phyloP scores from a whole-genome alignment of 2,888 invertebrate genomes.

The Piscicola geometra region DNA sequence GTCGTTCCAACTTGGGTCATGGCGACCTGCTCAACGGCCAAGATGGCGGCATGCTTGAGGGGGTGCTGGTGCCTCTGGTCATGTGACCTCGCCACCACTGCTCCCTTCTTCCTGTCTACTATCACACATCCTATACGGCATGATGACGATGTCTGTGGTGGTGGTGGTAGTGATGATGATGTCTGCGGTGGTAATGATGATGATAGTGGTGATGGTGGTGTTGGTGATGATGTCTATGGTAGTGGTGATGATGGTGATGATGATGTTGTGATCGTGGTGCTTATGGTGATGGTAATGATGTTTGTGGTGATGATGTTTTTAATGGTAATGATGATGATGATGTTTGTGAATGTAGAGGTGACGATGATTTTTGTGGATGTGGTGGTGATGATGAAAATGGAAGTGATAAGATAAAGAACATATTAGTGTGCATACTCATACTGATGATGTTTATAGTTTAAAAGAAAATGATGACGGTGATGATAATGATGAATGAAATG shows the following conservation, averaged over 20 bases:
- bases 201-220: conserved; percentile 13
- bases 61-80: conserved; percentile 61
- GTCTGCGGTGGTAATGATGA: conserved; percentile 11
- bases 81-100: conserved; percentile 68
- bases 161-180: conserved; percentile 6
- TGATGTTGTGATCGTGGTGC: not conserved
- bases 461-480: not conserved
- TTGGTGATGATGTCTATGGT: not conserved
- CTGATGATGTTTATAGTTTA: too few species aligned
- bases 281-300: not conserved
- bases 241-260: not conserved
- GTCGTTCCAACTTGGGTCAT: not conserved
- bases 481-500: not conserved
- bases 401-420: too few species aligned
- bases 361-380: too few species aligned
- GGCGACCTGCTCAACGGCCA: conserved; percentile 76
- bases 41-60: conserved; percentile 76
- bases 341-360: too few species aligned
- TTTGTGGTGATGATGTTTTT: too few species aligned
- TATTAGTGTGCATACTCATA: too few species aligned
- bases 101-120: conserved; percentile 61
- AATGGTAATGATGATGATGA: not conserved
- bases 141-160: conserved; percentile 3
- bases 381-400: too few species aligned
- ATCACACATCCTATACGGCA: conserved; percentile 3